Base-by-base conservation (phyloP, 1,140 invertebrate genomes). In the Aplysia californica region DNA sequence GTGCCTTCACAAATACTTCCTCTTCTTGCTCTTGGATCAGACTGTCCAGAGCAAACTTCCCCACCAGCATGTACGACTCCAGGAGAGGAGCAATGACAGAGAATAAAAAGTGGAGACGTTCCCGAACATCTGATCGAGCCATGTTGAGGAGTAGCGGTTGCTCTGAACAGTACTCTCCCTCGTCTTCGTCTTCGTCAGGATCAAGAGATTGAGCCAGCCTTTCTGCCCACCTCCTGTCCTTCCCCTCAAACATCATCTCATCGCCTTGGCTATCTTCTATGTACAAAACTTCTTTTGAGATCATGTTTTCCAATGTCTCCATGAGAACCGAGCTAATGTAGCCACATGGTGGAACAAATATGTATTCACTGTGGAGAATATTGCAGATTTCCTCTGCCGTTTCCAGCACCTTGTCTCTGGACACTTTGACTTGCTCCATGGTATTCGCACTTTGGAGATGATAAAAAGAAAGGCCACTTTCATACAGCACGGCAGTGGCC, bases 321-420 rank as follows among this genome's bases (percentile, higher is more conserved):
- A 10, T 66, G 18, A n/a, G 31, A 41, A n/a, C 6, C 6, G 26
- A 39, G 44, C 23, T 18, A 55, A 71, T 26, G 20, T 18, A 21
- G 5, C 1, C 23, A 75, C 72, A 65, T 55, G 66, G 59, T 31
- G 72, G 72, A 21, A 75, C 3, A 66, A 75, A 75, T 18, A 75
- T 75, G 31, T 31, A 75, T 29, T 75, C 72, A 65, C 44, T 66
- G 29, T 75, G 72, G 31, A 75, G 29, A 23, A 75, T 66, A 21
- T 50, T 23, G 29, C 72, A 75, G 6, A 75, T 18, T 26, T 75
- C 72, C 39, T 75, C 61, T 3, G 72, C 72, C 29, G 66, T 21
- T 31, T 65, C 72, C 26, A 75, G 31, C 72, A 75, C 36, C 21
- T 66, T 75, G n/a, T 75, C 59, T 33, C 72, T 75, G 6, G 33